Base-by-base conservation (phyloP, 2,113 vertebrate genomes). In the Chunga burmeisteri region DNA sequence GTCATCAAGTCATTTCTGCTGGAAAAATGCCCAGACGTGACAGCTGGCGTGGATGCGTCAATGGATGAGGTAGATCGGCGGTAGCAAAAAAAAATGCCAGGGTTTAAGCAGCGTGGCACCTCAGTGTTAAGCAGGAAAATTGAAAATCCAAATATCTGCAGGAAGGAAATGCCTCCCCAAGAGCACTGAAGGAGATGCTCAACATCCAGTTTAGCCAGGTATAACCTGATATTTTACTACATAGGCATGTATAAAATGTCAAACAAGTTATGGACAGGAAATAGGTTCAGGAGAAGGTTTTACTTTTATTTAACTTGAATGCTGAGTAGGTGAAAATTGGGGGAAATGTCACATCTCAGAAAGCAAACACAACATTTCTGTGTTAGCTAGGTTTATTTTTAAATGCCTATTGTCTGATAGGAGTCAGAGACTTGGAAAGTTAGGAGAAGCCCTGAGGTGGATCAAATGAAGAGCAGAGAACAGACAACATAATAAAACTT, bases 1-100 rank as follows among this genome's bases (percentile, higher is more conserved):
- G 42, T 26, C 47, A 61, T 18, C 66, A 44, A 50, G 44, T 25
- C 44, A 32, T 14, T 65, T 21, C 61, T 81, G 32, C 42, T 44
- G 56, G 65, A 81, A 59, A 73, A 89, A 77, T 1, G 12, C 25
- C 81, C 50, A 16, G 32, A 55, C 1, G 6, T 59, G 82, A 88
- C 62, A 93, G 42, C 53, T 29, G 72, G 22, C 4, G 0, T 2
- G 3, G 50, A 42, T 53, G 19, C 3, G 0, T 44, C 68, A 74
- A 21, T 8, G 19, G 15, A 49, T n/a, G 27, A 79, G 40, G 49
- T 11, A 86, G 23, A 56, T 14, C 2, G 0, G 18, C 2, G 0
- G 63, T 7, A 92, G 59, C 49, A 77, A 91, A 81, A 59, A 46
- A 46, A 85, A 85, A 72, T 0, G 4, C 6, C 7, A 26, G 27